Percentiles rank a stretch among this genome's conserved stretches.
Evolutionary conservation across 2,888 invertebrate genomes (phyloP).

Genomic region (Tricholauxania praeusta): DNA sequence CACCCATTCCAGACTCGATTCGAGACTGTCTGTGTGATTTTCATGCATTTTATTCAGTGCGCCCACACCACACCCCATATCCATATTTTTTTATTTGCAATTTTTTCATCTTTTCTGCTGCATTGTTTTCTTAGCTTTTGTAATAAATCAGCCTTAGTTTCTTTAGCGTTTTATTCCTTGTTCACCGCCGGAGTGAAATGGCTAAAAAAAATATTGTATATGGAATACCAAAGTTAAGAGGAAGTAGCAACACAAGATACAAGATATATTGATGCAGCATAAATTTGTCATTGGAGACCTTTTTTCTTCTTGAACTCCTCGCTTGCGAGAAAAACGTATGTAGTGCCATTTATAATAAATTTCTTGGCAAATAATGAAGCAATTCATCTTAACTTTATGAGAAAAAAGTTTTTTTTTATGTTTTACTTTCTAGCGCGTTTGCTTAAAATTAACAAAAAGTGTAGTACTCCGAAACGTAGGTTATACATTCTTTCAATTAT

Average conservation of each 20-base stretch:
- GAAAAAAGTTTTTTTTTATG: no score
- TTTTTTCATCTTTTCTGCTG: not conserved
- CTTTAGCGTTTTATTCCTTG: not conserved
- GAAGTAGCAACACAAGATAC: not conserved
- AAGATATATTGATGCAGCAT: constrained; percentile 28
- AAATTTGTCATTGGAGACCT: constrained; percentile 25
- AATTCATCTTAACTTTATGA: no score
- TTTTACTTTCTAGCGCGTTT: no score
- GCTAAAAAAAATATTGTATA: no score
- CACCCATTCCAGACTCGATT: not conserved
- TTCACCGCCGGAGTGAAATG: no score
- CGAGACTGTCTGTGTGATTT: not conserved
- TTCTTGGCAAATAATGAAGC: no score
- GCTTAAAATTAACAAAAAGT: no score
- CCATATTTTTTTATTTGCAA: not conserved
- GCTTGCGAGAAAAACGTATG: constrained; percentile 1
- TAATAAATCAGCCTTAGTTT: constrained; percentile 20
- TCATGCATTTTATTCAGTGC: not conserved
- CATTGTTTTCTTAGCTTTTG: constrained; percentile 13
- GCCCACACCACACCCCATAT: not conserved
- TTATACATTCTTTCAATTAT: no score
- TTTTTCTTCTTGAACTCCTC: not conserved
- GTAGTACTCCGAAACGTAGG: no score
- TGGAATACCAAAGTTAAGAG: no score
- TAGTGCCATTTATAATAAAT: not conserved